Base-by-base conservation (phyloP, 2,888 invertebrate genomes). In the Pheosia tremula region DNA sequence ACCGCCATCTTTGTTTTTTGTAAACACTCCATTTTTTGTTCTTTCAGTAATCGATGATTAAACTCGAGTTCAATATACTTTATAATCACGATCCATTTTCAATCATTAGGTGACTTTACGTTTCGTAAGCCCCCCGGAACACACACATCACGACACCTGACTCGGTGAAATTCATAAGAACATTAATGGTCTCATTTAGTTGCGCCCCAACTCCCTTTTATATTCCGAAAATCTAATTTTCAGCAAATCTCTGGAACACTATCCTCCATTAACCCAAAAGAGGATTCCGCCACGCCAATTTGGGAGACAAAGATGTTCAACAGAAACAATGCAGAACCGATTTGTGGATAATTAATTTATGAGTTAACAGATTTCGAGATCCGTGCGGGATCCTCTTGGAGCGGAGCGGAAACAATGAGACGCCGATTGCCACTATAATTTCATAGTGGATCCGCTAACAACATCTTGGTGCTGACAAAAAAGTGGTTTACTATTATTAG, bases 321-420 rank as follows among this genome's bases (percentile, higher is more conserved):
- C 78, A 82, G 84, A 89, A 90, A 92, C 91, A 90, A 93, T 85
- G 91, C 87, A 87, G 87, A 90, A 90, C 91, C 70, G 79, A 92
- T 91, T 86, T 76, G 72, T 78, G 62, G 68, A 82, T 88, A 88
- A 88, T 86, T 78, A 86, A 82, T 86, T 88, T 89, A 80, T 85
- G 84, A 84, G 82, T 85, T 86, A 86, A 87, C 84, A 86, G 80
- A 87, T 88, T 87, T 85, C 74, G 75, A 76, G 75, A 77, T 73
- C 75, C 74, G 76, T 77, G 79, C 79, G 73, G 82, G 84, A 79
- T 84, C 80, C 75, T 84, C 79, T 84, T 86, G 82, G 86, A 87
- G 82, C 79, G 78, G 66, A 82, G 83, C 85, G 88, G 84, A 85
- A 85, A 90, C 88, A 90, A 90, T 89, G 80, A 81, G 80, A 75